Evolutionary conservation across 2,797 vertebrate species (phyloP), one percentile per base, ranked within the genome.

Genomic region (Euphonia xanthogaster): DNA sequence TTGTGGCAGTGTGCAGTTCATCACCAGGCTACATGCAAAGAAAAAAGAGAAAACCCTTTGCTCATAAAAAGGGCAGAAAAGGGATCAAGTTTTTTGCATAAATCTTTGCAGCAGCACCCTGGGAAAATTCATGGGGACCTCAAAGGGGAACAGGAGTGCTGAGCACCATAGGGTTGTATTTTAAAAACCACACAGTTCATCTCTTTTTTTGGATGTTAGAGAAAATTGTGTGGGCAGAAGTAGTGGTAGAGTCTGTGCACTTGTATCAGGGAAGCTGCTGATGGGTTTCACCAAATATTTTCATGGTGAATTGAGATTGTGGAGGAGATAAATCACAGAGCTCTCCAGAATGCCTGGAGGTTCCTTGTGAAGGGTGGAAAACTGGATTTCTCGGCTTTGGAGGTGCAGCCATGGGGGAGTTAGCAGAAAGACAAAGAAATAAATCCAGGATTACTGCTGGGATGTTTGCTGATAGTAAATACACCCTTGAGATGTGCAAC

Each of bases 141-240:
- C 70, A 75, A 24, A n/a, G 2, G 8, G 79, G 30, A 88, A 2
- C 17, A 11, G 22, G 53, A 88, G 28, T 4, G 18, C 23, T 20
- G 22, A 90, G 27, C 44, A 42, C 35, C 27, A 5, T 0, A 20
- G 39, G 58, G 6, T 42, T 85, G 19, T 45, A 2, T 61, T 71
- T 40, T 39, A 24, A 74, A 63, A 75, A 31, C 10, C 50, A 14
- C 51, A 23, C 25, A 20, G 14, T 15, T 65, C 6, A 5, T 57
- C 20, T 12, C 44, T 35, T 14, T 47, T 45, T 76, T 50, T 37
- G 19, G 44, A 33, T 70, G 25, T 33, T 53, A 35, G 73, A 80
- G 72, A 62, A 90, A 75, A 88, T 35, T 28, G 16, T 18, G 42
- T 60, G 91, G 86, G 90, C 51, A 83, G 83, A 66, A 48, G 33